Evolutionary conservation across 1,140 invertebrate species (phyloP), one percentile per base, ranked within the genome.

Genomic region (Prorops nasuta): DNA sequence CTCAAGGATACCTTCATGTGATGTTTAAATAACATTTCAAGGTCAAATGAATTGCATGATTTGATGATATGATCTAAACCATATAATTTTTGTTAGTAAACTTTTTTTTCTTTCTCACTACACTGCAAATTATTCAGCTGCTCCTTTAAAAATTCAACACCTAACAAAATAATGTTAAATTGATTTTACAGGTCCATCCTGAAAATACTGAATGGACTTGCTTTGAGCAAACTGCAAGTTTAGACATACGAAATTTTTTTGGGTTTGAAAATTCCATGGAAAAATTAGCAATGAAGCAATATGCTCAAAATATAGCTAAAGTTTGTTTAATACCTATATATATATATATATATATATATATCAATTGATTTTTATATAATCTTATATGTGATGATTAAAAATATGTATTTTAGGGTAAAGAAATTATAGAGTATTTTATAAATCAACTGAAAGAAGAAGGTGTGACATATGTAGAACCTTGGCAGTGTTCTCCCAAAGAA

Each of bases 261-360:
- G 94, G 94, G 0, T 94, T 98, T 72, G 95, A 98, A 80, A 89
- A 86, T 67, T 90, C 91, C 1, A 93, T 98, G 64, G 95, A 98
- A 78, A 98, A 97, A 70, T 83, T 98, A 62, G 93, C 94, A 6
- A 96, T 98, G 86, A 98, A 97, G 69, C 95, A 98, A 69, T 98
- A 98, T 72, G 90, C 92, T 15, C 83, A 88, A 19, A 96, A 94
- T 71, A 91, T 96, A 63, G 86, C 90, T 44, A 95, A 94, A 80
- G 91, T 89, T 79, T 58, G 51, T 34, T 19, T 37, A 42, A 43
- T 36, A 24, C 9, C 35, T n/a, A n/a, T n/a, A n/a, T 21, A 34
- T 37, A 45, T 47, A 21, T 34, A n/a, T 28, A 19, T 41, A 24
- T 10, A 6, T 39, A 2, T 32, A 38, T 17, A 6, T 37, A 3